Conservation (phyloP, 2,113 vertebrate species). For the Eubucco bourcierii region DNA sequence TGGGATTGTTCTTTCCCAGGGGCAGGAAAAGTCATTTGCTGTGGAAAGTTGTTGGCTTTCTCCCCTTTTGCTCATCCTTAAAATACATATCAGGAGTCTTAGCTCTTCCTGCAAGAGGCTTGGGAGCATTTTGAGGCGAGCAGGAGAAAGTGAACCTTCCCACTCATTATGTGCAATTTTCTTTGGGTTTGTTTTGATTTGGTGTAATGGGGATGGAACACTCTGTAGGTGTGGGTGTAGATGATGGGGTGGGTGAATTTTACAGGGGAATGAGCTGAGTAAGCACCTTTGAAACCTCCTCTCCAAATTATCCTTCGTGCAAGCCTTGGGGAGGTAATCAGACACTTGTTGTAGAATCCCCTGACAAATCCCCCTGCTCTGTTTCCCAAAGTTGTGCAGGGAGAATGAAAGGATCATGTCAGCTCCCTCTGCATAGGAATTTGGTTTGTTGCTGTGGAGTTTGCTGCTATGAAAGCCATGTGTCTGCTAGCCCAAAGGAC, state of each 20-base stretch:
- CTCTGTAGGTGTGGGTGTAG: constrained; percentile 21
- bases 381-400: background rate
- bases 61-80: background rate
- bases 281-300: constrained; percentile 31
- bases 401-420: background rate
- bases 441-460: background rate
- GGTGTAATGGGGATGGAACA: constrained; percentile 25
- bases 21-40: background rate
- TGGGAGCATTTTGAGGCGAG: constrained; percentile 13
- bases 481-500: background rate
- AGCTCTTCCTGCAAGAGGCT: background rate
- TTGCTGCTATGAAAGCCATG: background rate
- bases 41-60: background rate
- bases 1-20: no score
- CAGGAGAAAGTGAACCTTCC: constrained; percentile 57
- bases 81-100: background rate
- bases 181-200: constrained; percentile 60
- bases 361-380: background rate
- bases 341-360: constrained; percentile 16
- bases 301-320: constrained; percentile 1
- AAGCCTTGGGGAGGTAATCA: background rate
- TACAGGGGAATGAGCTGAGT: constrained; percentile 33
- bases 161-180: constrained; percentile 62
- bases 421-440: background rate
- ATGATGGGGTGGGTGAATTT: constrained; percentile 36